Base-by-base conservation (phyloP, 2,797 vertebrate genomes). In the Molossus molossus region DNA sequence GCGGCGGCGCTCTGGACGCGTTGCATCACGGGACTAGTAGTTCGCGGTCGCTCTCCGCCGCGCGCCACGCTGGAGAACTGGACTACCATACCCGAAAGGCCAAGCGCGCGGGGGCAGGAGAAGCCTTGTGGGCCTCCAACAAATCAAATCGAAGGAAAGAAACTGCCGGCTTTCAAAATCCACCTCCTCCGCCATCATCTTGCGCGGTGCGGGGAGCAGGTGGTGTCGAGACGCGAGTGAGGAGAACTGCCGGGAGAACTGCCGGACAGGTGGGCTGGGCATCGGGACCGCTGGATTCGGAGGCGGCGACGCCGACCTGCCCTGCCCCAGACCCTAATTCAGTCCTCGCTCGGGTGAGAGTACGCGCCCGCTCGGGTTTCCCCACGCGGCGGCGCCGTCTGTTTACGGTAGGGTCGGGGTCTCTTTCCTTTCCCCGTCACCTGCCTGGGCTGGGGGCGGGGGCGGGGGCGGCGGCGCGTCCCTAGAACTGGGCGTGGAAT, bases 101-200 rank as follows among this genome's bases (percentile, higher is more conserved):
- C 14, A 1, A 20, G 64, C 85, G 93, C 64, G 82, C 8, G 23
- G 21, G 57, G 87, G 8, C 0, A 3, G 0, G 80, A 7, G 80
- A 60, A 23, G 82, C 75, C 60, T 21, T 11, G 55, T 0, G 2
- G 72, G 55, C 45, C 9, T 82, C 1, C 91, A 96, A 95, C 98
- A 98, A 98, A 98, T 98, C 97, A 94, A 75, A 96, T 77, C 67
- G 45, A 67, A 92, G 86, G 77, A 94, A 98, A 97, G 97, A 97
- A 98, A 98, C 98, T 98, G 98, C 98, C 98, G 98, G 98, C 97
- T 98, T 98, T 98, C 98, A 98, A 98, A 98, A 98, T 98, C 98
- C 97, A 98, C 98, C 98, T 98, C 67, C 81, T 95, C 97, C 97
- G 98, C 98, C 98, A 97, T 97, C 98, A 96, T 95, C 90, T 23